phyloP scores from a whole-genome alignment of 2,888 invertebrate genomes.

The Autographa pulchrina region DNA sequence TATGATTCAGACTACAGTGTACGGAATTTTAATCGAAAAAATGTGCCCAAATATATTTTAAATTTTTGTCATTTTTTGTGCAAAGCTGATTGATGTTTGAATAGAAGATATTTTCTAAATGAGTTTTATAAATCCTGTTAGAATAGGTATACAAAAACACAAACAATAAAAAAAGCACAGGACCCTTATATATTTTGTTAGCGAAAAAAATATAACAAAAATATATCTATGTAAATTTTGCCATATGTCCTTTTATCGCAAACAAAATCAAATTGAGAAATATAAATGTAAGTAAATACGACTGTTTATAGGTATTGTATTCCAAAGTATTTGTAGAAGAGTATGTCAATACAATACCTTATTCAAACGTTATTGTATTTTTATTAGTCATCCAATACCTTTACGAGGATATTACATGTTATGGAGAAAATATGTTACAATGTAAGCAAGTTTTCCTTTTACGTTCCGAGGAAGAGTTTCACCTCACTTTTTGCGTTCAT shows the following conservation, averaged over 20 bases:
- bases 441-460: slow-evolving; percentile 34
- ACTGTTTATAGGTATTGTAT: background rate
- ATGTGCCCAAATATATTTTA: background rate
- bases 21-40: slow-evolving; percentile 3
- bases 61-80: background rate
- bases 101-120: background rate
- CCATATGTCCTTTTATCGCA: too few relatives aligned
- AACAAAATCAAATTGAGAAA: too few relatives aligned
- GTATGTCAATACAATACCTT: slow-evolving; percentile 7
- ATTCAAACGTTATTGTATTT: slow-evolving; percentile 36
- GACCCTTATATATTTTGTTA: too few relatives aligned
- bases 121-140: too few relatives aligned
- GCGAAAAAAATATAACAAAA: too few relatives aligned
- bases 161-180: too few relatives aligned
- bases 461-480: slow-evolving; percentile 44
- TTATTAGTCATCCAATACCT: slow-evolving; percentile 27
- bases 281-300: background rate
- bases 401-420: slow-evolving; percentile 6
- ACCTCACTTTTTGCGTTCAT: slow-evolving; percentile 57
- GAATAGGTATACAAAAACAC: too few relatives aligned
- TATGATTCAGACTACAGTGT: slow-evolving; percentile 49
- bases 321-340: slow-evolving; percentile 4
- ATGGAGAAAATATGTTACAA: slow-evolving; percentile 8
- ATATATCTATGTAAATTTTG: too few relatives aligned
- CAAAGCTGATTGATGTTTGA: background rate